Conservation (phyloP, 2,888 invertebrate species). For the Agriopis leucophaearia region DNA sequence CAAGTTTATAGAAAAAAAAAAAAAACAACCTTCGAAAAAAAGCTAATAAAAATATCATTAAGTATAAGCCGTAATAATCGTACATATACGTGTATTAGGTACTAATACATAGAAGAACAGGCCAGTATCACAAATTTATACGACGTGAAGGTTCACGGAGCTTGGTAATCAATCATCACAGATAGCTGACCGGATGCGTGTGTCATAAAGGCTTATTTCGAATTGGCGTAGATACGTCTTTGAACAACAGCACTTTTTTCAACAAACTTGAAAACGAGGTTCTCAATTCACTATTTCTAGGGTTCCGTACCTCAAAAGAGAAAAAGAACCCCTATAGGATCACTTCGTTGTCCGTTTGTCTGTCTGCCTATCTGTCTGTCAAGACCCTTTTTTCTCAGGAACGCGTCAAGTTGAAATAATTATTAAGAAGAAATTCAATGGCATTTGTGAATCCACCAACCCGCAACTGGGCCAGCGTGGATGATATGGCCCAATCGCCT, state of each 20-base stretch:
- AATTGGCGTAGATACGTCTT: background rate
- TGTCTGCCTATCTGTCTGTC: no score
- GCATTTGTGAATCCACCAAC: no score
- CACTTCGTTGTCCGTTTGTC: no score
- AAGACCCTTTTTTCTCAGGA: no score
- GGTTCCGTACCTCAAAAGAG: no score
- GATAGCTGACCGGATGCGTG: background rate
- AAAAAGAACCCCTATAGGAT: no score
- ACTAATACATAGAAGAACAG: background rate
- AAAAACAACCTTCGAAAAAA: background rate
- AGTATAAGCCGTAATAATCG: background rate
- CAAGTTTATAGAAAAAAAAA: background rate
- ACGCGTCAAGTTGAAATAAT: no score
- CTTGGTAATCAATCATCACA: background rate
- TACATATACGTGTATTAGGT: background rate
- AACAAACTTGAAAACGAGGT: no score
- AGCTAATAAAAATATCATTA: constrained; percentile 1
- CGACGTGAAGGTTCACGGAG: background rate
- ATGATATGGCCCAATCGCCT: no score
- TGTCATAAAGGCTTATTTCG: background rate
- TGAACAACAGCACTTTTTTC: background rate
- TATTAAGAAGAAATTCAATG: no score
- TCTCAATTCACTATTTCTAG: no score
- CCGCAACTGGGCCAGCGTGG: no score
- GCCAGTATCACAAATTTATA: background rate